A percentile compares a stretch with the other conserved stretches of the same genome.
Evolutionary conservation across 92 coral and sea anemone genomes (phyloP).

Genomic region (Ricordea florida): DNA sequence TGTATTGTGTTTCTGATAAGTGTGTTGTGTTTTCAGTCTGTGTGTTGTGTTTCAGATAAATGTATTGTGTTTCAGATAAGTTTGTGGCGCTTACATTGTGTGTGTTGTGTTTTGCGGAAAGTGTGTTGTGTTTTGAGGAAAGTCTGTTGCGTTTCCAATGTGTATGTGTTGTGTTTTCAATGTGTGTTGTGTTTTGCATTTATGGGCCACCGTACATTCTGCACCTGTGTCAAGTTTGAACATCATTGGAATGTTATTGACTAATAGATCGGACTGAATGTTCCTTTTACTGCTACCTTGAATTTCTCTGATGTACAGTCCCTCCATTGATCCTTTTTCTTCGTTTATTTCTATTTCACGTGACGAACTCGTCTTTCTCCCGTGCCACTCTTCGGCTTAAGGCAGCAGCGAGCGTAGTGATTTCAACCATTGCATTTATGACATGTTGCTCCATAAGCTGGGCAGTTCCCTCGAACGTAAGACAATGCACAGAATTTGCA

Average conservation of each 20-base stretch:
- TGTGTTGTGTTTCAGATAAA: no score
- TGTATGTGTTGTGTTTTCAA: neutral
- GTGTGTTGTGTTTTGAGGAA: no score
- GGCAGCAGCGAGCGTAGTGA: constrained; percentile 50
- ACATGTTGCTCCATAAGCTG: constrained; percentile 28
- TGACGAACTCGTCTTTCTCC: constrained; percentile 27
- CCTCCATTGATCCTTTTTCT: neutral
- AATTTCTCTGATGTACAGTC: constrained; percentile 24
- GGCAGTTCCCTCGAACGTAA: constrained; percentile 13
- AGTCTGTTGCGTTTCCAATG: neutral
- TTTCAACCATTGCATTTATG: constrained; percentile 34
- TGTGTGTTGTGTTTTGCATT: constrained; percentile 13
- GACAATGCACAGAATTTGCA: constrained; percentile 53
- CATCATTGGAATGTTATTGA: constrained; percentile 7
- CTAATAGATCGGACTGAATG: constrained; percentile 23
- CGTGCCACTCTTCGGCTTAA: neutral
- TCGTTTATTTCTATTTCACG: constrained; percentile 1
- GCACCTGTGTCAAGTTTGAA: constrained; percentile 44
- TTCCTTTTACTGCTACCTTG: constrained; percentile 5
- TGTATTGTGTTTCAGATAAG: no score
- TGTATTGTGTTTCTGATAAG: no score
- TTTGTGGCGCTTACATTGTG: no score
- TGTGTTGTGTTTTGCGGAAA: no score
- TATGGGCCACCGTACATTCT: constrained; percentile 34
- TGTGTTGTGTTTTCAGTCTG: no score